Base-by-base conservation (phyloP, 2,888 invertebrate genomes). In the Dione juno region DNA sequence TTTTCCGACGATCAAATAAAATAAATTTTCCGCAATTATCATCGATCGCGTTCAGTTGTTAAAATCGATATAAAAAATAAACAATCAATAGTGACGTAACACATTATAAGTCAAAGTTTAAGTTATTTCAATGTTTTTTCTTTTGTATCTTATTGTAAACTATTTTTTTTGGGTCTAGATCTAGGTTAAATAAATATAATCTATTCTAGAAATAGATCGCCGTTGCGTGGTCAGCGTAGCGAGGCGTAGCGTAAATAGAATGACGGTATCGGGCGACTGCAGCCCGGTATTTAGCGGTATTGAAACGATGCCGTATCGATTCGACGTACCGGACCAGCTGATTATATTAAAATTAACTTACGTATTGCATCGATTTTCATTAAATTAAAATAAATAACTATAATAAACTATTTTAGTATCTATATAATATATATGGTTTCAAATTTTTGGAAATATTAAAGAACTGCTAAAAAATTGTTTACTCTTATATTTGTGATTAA, bases 191-290 rank as follows among this genome's bases (percentile, higher is more conserved):
- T 83, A 81, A 83, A 81, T 79, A 81, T 35, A 54, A 79, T 83
- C 83, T 86, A 84, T 85, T 84, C 85, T 86, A 88, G 86, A 43
- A 82, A 84, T 85, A 85, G 83, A 84, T 82, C 77, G 72, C 76
- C 81, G 77, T 81, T 79, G 83, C 83, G 81, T 80, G 82, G 82
- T 82, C 81, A 80, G 82, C 80, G 81, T 84, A 87, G 86, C 85
- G 84, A 84, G 82, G 83, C 86, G 84, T 87, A 82, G 79, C 86
- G 81, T 84, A 88, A 88, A 87, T 86, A 89, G 86, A 87, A 80
- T 82, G 82, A 81, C 80, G 81, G 76, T 76, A 74, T 72, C 77
- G 59, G 72, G 66, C 66, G 75, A 67, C 59, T 69, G 73, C 73
- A 67, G 75, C 76, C 77, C 76, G 77, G 78, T 78, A 77, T 75